Conservation (phyloP, 2,113 vertebrate species). For the Myotis davidii region DNA sequence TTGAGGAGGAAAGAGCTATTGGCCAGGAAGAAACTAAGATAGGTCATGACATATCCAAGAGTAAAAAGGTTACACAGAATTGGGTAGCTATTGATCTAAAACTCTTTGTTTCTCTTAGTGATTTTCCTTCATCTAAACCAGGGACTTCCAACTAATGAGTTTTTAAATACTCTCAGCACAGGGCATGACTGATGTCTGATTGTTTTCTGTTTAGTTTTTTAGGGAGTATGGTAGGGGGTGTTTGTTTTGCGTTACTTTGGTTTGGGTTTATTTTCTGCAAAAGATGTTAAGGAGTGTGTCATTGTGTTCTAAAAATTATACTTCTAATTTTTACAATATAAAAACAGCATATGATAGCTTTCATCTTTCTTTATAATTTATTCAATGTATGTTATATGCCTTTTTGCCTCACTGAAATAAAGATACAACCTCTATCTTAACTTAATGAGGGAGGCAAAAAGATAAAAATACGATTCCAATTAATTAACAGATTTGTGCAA, state of each 20-base stretch:
- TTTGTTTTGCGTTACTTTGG: neutral
- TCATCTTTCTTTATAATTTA: neutral
- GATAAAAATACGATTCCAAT: neutral
- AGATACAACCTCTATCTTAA: neutral
- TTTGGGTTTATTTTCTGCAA: neutral
- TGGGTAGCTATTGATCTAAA: neutral
- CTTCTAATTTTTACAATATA: neutral
- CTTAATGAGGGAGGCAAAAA: neutral
- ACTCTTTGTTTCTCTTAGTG: neutral
- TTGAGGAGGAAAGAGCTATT: neutral
- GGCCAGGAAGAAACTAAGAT: neutral
- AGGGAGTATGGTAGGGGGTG: neutral
- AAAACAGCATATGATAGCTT: neutral
- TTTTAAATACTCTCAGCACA: neutral
- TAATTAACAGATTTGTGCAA: neutral
- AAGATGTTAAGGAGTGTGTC: neutral
- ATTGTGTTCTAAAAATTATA: neutral
- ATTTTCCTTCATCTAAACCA: neutral
- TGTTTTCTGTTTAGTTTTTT: neutral
- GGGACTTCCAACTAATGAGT: neutral
- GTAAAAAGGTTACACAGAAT: neutral
- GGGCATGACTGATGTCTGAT: neutral
- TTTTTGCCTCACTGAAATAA: constrained; percentile 18
- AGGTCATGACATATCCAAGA: neutral
- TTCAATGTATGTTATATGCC: neutral